Evolutionary conservation across 1,140 invertebrate genomes (phyloP), one percentile per base, ranked within the genome.

Genomic region (Drosophila truncata): DNA sequence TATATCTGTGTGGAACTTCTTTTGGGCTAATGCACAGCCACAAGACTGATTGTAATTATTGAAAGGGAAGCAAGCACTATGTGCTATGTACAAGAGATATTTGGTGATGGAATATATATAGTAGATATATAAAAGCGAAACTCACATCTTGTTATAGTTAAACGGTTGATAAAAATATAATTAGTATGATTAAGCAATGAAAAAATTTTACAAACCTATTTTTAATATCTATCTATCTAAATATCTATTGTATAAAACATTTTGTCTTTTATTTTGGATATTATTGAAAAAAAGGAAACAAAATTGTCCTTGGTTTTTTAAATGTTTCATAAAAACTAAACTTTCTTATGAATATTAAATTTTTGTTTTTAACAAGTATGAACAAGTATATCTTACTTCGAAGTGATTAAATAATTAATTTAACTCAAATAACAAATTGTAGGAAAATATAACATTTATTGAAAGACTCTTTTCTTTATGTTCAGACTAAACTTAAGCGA

Each of bases 1-100:
- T 39, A 44, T 58, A 37, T 75, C 31, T 37, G 35, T 39, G 46
- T 11, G 23, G 37, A 3, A 60, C 18, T 41, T 52, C 63, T 69
- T 67, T 50, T 65, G 23, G 23, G 33, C 52, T 23, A 37, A 55
- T 37, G 52, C 50, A 20, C 31, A 14, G 18, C 50, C 50, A 35
- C 13, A 23, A 20, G 18, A 10, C 50, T 35, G 13, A 37, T 54
- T 16, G 20, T 35, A 16, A 54, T 35, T 54, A 54, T 54, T 35
- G 31, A 35, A 23, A 7, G 18, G 18, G 4, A 23, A 54, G 14
- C 2, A 23, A 23, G 4, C 2, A 4, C 10, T 50, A 18, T 16
- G n/a, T 33, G 31, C 3, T 0, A 14, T 35, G 0, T 14, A n/a
- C n/a, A n/a, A n/a, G 10, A 13, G 9, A 29, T 5, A 29, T 49